Percentiles rank a stretch among this genome's conserved stretches.
phyloP scores from a whole-genome alignment of 2,113 vertebrate species.

The Dolichotis patagonum region DNA sequence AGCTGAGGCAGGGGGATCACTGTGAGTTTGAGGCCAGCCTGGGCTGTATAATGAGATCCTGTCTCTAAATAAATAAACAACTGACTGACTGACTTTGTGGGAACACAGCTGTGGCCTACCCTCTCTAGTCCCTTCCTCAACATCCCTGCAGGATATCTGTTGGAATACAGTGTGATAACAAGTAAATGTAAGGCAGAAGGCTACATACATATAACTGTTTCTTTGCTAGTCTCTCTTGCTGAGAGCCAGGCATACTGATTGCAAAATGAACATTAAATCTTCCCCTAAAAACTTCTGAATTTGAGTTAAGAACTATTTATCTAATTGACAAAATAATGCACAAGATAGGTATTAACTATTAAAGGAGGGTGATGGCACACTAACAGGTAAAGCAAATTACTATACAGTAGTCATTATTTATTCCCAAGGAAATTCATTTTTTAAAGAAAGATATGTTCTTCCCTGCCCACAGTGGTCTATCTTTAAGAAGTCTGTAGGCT shows the following conservation, averaged over 20 bases:
- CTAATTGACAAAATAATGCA: background rate
- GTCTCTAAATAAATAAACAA: background rate
- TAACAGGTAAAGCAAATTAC: background rate
- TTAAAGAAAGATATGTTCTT: background rate
- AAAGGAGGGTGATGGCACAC: background rate
- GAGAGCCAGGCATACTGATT: background rate
- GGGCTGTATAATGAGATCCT: background rate
- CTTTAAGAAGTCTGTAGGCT: background rate
- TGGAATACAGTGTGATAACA: background rate
- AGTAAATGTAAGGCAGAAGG: background rate
- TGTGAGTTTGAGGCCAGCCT: background rate
- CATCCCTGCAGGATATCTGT: background rate
- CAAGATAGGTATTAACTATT: background rate
- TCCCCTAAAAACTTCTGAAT: background rate
- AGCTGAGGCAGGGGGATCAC: background rate
- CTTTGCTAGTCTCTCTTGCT: background rate
- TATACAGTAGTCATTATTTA: background rate
- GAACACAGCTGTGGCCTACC: background rate
- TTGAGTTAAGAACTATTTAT: background rate
- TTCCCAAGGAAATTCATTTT: background rate
- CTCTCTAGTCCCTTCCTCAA: background rate
- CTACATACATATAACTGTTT: background rate
- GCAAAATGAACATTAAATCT: background rate
- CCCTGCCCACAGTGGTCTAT: background rate
- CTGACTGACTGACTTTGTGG: background rate